Conservation (phyloP, 2,113 vertebrate genomes). For the Eolophus roseicapilla region DNA sequence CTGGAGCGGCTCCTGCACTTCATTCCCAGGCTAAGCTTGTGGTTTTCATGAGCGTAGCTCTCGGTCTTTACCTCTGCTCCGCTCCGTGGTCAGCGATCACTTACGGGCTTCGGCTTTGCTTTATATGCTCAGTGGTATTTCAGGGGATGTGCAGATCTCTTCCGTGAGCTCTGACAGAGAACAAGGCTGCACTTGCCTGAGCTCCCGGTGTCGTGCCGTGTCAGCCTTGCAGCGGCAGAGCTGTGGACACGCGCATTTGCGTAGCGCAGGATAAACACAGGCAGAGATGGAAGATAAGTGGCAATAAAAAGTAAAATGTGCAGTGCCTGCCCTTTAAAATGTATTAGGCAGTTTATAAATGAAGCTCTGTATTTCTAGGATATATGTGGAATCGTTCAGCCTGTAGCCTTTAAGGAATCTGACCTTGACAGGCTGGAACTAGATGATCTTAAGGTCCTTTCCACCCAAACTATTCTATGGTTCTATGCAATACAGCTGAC, state of each 20-base stretch:
- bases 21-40: background rate
- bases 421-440: constrained; percentile 18
- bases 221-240: background rate
- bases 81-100: background rate
- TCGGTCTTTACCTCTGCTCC: background rate
- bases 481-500: background rate
- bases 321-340: constrained; percentile 49
- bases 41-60: background rate
- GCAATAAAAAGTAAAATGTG: constrained; percentile 50
- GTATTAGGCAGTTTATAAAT: constrained; percentile 30
- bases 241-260: background rate
- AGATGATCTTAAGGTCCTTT: background rate
- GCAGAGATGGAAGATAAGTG: constrained; percentile 41
- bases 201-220: background rate
- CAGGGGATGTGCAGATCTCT: background rate
- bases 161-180: background rate
- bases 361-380: constrained; percentile 33
- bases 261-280: background rate
- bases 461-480: background rate
- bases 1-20: background rate
- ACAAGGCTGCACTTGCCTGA: background rate
- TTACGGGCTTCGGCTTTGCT: background rate
- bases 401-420: background rate
- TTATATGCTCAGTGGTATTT: constrained; percentile 29
- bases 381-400: background rate